These are phyloP conservation scores for Ceratoteleas bidentatus DNA, from an alignment of 1,140 invertebrate species.

Conservation along the genomic window DNA sequence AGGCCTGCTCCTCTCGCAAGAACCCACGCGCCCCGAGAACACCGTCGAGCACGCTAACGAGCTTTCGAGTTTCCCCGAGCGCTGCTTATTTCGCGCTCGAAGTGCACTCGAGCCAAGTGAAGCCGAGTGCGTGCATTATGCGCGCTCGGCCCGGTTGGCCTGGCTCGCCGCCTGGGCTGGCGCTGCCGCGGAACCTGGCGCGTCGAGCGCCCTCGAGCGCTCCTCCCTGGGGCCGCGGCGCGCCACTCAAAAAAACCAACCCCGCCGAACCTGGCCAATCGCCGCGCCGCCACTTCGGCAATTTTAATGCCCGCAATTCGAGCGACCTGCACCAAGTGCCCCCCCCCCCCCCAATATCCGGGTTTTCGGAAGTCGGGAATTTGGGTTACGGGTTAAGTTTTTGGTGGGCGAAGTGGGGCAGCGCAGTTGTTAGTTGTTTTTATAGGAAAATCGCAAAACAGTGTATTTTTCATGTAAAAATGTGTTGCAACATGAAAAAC, in stretches of 20 bases:
- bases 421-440: too few species aligned
- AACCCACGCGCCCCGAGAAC: slow-evolving; percentile 51
- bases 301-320: slow-evolving; percentile 58
- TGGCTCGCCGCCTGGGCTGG: slow-evolving; percentile 37
- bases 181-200: slow-evolving; percentile 53
- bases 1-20: slow-evolving; percentile 15
- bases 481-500: too few species aligned
- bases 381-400: too few species aligned
- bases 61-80: slow-evolving; percentile 74
- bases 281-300: slow-evolving; percentile 45
- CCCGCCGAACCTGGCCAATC: slow-evolving; percentile 71
- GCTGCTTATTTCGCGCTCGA: slow-evolving; percentile 67
- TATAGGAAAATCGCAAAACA: too few species aligned
- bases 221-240: slow-evolving; percentile 74
- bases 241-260: slow-evolving; percentile 76
- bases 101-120: slow-evolving; percentile 72
- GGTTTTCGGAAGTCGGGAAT: not conserved
- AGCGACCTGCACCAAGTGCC: slow-evolving; percentile 15
- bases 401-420: too few species aligned
- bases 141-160: slow-evolving; percentile 56
- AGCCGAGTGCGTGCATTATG: slow-evolving; percentile 68
- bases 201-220: slow-evolving; percentile 72
- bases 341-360: not conserved
- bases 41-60: slow-evolving; percentile 74
- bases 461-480: too few species aligned